Evolutionary conservation across 2,888 invertebrate genomes (phyloP).

Genomic region (Zhengitettix transpicula): DNA sequence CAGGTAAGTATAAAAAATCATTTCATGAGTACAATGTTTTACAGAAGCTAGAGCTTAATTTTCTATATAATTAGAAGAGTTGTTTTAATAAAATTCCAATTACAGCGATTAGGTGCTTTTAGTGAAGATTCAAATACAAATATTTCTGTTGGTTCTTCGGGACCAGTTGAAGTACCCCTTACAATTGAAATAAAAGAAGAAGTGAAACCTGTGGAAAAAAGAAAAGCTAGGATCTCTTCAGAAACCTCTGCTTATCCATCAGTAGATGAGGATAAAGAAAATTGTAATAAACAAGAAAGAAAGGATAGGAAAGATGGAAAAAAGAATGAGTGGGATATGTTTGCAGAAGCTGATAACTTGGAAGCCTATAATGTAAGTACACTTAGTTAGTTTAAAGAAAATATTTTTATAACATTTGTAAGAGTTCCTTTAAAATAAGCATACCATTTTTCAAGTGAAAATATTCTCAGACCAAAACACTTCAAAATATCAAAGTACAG

Average conservation of each 20-base stretch:
- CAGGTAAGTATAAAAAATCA: too few relatives aligned
- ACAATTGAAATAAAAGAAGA: conserved; percentile 1
- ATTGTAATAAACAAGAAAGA: conserved; percentile 17
- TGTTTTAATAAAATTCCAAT: background rate
- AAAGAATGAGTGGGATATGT: conserved; percentile 73
- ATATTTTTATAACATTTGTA: too few relatives aligned
- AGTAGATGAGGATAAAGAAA: conserved; percentile 15
- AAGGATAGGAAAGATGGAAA: conserved; percentile 22
- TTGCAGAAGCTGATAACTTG: conserved; percentile 81
- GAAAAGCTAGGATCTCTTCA: conserved; percentile 6
- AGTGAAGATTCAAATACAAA: conserved; percentile 38
- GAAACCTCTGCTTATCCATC: conserved; percentile 14
- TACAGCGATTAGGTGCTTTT: conserved; percentile 35
- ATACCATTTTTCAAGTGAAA: too few relatives aligned
- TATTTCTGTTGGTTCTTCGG: conserved; percentile 2
- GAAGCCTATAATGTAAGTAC: conserved; percentile 51
- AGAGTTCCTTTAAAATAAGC: too few relatives aligned
- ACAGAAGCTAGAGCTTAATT: too few relatives aligned
- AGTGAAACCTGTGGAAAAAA: background rate
- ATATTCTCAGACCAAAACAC: too few relatives aligned
- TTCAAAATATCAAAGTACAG: too few relatives aligned
- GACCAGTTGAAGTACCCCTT: background rate
- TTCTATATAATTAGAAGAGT: too few relatives aligned
- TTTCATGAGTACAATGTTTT: too few relatives aligned
- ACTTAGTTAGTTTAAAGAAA: background rate